Base-by-base conservation (phyloP, 2,113 vertebrate genomes). In the Ptyas mucosa region DNA sequence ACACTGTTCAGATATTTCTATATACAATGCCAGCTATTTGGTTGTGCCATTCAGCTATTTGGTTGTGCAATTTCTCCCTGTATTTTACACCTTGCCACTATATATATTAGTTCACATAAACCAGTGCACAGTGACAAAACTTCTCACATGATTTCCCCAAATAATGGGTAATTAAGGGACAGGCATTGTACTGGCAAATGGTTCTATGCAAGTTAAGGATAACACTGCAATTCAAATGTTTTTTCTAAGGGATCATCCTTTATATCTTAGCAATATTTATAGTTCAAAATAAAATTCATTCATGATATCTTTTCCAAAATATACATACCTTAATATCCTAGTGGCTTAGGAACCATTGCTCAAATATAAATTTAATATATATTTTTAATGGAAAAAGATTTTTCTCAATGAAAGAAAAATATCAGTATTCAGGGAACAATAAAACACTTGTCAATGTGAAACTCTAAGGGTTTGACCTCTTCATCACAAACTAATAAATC, bases 391-490 rank as follows among this genome's bases (percentile, higher is more conserved):
- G 39, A 43, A 43, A 43, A 43, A 43, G 3, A 43, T 92, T 43
- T 90, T 57, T 94, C 9, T 24, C 20, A 26, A 24, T 7, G 3
- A 1, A 55, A 3, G 87, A 96, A 91, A 12, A 94, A n/a, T 95
- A 69, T 26, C 94, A 94, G 51, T 85, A 54, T 69, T 88, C 34
- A 92, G 89, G 88, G 75, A 92, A 55, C 58, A 58, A 92, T 81
- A 92, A 94, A 88, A 93, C n/a, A 10, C 93, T 92, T 96, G 94
- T 53, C 91, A 95, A 85, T 92, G 88, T 49, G 89, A 94, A 75
- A 85, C 89, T 64, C 54, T 90, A 95, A 96, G 93, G 46, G 89
- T 43, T 93, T 96, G 94, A 96, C 86, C 89, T 94, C 21, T 93
- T 96, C 92, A 51, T 52, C 88, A 93, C 20, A 93, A 81, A 94